phyloP scores from a whole-genome alignment of 2,888 invertebrate genomes.

The Alviniconcha strummeri region DNA sequence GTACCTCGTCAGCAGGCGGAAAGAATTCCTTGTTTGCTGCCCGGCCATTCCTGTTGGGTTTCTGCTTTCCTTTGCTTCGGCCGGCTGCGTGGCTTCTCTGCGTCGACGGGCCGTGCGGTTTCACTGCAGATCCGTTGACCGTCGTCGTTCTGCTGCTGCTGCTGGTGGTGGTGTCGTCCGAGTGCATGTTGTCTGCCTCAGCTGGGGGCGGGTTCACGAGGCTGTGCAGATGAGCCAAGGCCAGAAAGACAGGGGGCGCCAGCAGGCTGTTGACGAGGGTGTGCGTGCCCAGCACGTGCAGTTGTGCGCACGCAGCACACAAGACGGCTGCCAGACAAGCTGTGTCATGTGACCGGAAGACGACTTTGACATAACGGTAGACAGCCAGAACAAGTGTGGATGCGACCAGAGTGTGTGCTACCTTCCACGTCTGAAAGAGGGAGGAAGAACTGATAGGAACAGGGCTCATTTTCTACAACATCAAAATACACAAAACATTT shows the following conservation, averaged over 20 bases:
- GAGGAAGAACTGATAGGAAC: background rate
- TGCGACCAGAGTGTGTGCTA: constrained; percentile 48
- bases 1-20: no score
- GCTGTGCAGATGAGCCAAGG: constrained; percentile 29
- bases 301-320: constrained; percentile 49
- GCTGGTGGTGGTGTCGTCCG: background rate
- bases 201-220: background rate
- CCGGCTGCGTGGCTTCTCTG: background rate
- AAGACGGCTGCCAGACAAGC: constrained; percentile 56
- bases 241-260: constrained; percentile 52
- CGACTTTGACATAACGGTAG: constrained; percentile 46
- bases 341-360: constrained; percentile 47
- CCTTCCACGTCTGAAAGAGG: constrained; percentile 52
- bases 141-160: background rate
- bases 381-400: constrained; percentile 54
- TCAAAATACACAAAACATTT: no score
- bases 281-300: constrained; percentile 63
- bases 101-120: background rate
- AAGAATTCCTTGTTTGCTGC: no score
- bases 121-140: background rate
- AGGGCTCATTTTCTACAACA: no score
- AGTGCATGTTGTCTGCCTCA: background rate
- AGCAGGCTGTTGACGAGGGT: constrained; percentile 63
- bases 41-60: background rate
- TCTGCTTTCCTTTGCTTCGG: background rate